Conservation (phyloP, 2,888 invertebrate genomes). For the Trichopoda pennipes region DNA sequence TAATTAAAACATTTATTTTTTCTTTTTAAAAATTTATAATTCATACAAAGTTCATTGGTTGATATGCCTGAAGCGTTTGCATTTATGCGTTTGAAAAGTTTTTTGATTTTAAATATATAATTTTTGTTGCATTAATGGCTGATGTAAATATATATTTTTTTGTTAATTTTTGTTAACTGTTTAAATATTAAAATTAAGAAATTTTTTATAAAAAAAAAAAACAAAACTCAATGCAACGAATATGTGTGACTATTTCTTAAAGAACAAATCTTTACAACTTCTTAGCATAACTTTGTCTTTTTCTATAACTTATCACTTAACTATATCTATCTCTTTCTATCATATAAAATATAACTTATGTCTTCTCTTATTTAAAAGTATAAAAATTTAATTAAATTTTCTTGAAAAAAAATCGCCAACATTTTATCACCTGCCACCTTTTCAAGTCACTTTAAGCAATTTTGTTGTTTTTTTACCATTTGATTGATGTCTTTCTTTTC, state of each 20-base stretch:
- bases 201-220: not conserved
- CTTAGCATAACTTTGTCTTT: slow-evolving; percentile 30
- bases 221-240: slow-evolving; percentile 74
- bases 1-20: too few species aligned
- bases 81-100: not conserved
- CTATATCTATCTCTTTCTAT: not conserved
- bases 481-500: not conserved
- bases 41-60: too few species aligned
- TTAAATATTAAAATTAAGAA: slow-evolving; percentile 6
- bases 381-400: slow-evolving; percentile 5
- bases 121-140: slow-evolving; percentile 47
- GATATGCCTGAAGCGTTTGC: not conserved
- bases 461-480: not conserved
- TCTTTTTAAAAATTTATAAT: too few species aligned
- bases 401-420: slow-evolving; percentile 3
- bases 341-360: not conserved
- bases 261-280: not conserved
- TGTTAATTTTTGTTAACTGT: slow-evolving; percentile 24
- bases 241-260: slow-evolving; percentile 75
- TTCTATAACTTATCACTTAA: not conserved
- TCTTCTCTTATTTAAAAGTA: not conserved
- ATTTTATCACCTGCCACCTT: slow-evolving; percentile 36
- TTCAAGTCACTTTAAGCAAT: not conserved
- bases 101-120: not conserved
- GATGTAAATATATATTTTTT: slow-evolving; percentile 24